Conservation (phyloP, 1,140 invertebrate genomes). For the Hesperophylax magnus region DNA sequence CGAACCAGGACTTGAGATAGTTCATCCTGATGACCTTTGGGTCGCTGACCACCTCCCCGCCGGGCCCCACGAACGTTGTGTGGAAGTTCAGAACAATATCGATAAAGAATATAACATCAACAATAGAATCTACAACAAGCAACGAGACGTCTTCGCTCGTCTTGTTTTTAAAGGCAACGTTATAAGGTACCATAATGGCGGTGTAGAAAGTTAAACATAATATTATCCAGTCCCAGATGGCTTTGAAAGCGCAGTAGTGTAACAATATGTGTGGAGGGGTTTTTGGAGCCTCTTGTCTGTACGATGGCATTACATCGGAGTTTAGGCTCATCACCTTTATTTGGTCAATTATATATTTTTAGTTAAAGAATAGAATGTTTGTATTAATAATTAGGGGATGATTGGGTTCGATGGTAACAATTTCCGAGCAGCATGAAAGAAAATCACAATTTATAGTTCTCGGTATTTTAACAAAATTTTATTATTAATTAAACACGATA, state of each 20-base stretch:
- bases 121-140: slow-evolving; percentile 97
- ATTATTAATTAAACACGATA: too few species aligned
- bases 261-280: slow-evolving; percentile 98
- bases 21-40: slow-evolving; percentile 98
- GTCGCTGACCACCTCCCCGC: slow-evolving; percentile 98
- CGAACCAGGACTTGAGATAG: slow-evolving; percentile 99
- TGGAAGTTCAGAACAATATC: slow-evolving; percentile 99
- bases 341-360: too few species aligned
- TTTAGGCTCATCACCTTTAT: slow-evolving; percentile 95
- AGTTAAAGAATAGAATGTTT: background rate
- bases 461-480: too few species aligned
- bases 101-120: slow-evolving; percentile 99
- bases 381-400: background rate
- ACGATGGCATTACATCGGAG: slow-evolving; percentile 98
- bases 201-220: slow-evolving; percentile 99
- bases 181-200: slow-evolving; percentile 99
- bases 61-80: slow-evolving; percentile 99
- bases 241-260: slow-evolving; percentile 98
- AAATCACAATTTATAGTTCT: background rate
- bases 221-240: slow-evolving; percentile 99
- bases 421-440: slow-evolving; percentile 20
- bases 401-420: background rate
- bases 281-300: slow-evolving; percentile 99
- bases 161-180: slow-evolving; percentile 99
- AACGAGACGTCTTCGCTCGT: slow-evolving; percentile 98